These are phyloP conservation scores for Platorchestia sp. DNA, from an alignment of 1,140 invertebrate genomes.

Conservation along the genomic window DNA sequence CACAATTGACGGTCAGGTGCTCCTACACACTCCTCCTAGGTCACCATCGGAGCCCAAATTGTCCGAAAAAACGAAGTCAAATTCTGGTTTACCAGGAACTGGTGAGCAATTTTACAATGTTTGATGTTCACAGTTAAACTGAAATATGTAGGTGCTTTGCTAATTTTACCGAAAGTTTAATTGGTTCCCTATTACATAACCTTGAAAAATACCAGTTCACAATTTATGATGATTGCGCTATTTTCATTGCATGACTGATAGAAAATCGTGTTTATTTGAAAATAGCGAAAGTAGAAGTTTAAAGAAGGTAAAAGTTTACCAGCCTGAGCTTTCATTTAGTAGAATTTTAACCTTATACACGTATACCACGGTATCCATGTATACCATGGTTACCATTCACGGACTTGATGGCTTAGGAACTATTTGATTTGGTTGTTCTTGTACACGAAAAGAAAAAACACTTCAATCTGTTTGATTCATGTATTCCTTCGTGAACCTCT, in stretches of 20 bases:
- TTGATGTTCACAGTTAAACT: neutral
- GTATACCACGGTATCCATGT: neutral
- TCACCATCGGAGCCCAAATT: neutral
- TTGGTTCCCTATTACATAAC: too few relatives aligned
- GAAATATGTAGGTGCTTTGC: too few relatives aligned
- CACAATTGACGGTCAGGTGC: constrained; percentile 46
- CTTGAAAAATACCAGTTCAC: too few relatives aligned
- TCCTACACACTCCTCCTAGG: neutral
- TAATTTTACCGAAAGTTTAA: too few relatives aligned
- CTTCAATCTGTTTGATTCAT: neutral
- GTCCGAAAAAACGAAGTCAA: neutral
- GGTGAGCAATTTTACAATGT: neutral
- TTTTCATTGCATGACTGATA: too few relatives aligned
- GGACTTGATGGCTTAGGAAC: neutral
- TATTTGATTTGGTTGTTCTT: neutral
- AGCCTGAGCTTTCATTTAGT: neutral
- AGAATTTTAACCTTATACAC: neutral
- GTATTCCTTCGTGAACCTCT: neutral
- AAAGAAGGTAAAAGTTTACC: neutral
- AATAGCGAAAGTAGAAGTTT: too few relatives aligned
- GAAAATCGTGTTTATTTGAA: too few relatives aligned
- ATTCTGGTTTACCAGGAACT: neutral
- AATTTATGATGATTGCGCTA: too few relatives aligned
- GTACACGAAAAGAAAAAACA: neutral
- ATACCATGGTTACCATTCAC: neutral